phyloP scores from a whole-genome alignment of 1,140 invertebrate genomes.

The Gerris buenoi region DNA sequence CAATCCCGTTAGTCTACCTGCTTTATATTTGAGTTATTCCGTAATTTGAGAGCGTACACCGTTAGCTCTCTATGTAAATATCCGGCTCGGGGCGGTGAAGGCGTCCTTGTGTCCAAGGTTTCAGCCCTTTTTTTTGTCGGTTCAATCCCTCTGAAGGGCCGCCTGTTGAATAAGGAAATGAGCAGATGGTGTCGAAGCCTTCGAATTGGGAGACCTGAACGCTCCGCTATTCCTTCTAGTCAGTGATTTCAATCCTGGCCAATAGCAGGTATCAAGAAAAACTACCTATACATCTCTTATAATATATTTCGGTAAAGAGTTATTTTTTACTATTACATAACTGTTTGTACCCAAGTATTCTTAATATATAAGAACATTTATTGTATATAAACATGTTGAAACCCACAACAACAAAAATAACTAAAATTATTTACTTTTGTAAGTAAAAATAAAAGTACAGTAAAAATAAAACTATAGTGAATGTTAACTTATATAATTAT shows the following conservation, averaged over 20 bases:
- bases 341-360: no score
- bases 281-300: no score
- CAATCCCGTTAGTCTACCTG: not conserved
- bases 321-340: no score
- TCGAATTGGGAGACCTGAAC: not conserved
- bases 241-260: not conserved
- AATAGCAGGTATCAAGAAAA: no score
- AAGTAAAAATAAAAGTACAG: no score
- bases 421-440: no score
- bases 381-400: no score
- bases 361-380: no score
- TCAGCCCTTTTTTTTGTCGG: not conserved
- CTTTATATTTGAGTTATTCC: not conserved
- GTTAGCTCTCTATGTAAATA: not conserved
- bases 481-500: no score
- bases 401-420: no score
- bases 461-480: no score
- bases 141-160: not conserved
- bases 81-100: not conserved
- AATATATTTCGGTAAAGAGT: no score
- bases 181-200: not conserved
- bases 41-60: not conserved
- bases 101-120: not conserved
- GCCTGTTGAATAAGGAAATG: not conserved
- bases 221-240: not conserved